These are phyloP conservation scores for Cossypha polioptera DNA, from an alignment of 2,797 vertebrate genomes.

Conservation along the genomic window DNA sequence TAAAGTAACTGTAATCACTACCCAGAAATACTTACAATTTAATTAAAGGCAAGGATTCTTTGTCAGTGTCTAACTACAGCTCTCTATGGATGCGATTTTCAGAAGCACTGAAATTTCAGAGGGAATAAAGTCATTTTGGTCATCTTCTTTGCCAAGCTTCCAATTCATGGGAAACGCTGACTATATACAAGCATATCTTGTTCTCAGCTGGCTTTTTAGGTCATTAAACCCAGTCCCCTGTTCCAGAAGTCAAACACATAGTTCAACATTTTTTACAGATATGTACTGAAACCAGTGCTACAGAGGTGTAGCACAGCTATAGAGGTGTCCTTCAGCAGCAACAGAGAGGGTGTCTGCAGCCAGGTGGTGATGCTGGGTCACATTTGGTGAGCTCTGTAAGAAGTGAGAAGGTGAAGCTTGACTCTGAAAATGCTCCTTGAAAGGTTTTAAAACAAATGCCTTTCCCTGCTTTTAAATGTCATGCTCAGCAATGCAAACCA, in stretches of 20 bases:
- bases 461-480: neutral
- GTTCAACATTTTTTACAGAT: neutral
- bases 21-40: constrained; percentile 55
- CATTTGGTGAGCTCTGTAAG: neutral
- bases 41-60: constrained; percentile 50
- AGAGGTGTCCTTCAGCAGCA: neutral
- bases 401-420: neutral
- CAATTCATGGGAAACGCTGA: neutral
- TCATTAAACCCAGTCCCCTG: neutral
- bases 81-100: constrained; percentile 35
- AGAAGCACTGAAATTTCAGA: constrained; percentile 37
- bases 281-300: neutral
- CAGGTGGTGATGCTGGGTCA: neutral
- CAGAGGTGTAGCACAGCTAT: neutral
- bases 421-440: neutral
- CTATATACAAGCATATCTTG: neutral
- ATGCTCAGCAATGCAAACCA: neutral
- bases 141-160: neutral
- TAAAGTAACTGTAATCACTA: constrained; percentile 46
- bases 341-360: neutral
- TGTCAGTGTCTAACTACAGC: constrained; percentile 17
- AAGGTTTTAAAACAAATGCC: neutral
- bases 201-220: neutral
- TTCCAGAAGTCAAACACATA: neutral
- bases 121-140: constrained; percentile 45